Evolutionary conservation across 2,113 vertebrate genomes (phyloP).

Genomic region (Camelus dromedarius): DNA sequence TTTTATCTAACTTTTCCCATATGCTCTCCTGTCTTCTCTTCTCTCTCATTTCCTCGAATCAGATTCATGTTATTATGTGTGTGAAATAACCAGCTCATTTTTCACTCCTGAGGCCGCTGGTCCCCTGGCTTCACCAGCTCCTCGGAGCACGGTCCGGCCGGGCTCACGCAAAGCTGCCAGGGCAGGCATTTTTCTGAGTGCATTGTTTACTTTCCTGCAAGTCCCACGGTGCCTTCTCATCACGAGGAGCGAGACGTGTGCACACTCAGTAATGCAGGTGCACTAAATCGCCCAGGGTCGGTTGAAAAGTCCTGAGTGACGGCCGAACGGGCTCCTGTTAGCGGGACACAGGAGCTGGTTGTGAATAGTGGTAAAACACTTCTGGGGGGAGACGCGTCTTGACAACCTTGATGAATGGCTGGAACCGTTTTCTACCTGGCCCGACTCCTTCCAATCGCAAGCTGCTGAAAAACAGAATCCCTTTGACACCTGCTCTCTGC

Average conservation of each 20-base stretch:
- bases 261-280: fast-evolving
- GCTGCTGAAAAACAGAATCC: neutral
- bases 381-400: no score
- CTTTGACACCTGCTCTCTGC: neutral
- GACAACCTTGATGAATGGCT: neutral
- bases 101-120: fast-evolving
- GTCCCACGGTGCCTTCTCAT: neutral
- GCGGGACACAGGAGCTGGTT: fast-evolving
- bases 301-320: fast-evolving
- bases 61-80: fast-evolving
- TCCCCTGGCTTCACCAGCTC: fast-evolving
- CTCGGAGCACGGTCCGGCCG: fast-evolving
- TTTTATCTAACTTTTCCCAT: neutral
- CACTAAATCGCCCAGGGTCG: fast-evolving
- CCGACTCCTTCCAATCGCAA: fast-evolving
- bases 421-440: neutral
- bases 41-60: neutral
- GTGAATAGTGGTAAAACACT: neutral
- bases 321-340: fast-evolving
- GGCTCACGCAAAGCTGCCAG: fast-evolving
- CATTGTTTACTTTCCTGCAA: neutral
- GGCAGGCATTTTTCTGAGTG: neutral
- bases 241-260: fast-evolving
- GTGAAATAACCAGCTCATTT: fast-evolving
- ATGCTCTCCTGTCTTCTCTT: neutral